phyloP scores from a whole-genome alignment of 2,888 invertebrate species.

The Heliconius aoede region DNA sequence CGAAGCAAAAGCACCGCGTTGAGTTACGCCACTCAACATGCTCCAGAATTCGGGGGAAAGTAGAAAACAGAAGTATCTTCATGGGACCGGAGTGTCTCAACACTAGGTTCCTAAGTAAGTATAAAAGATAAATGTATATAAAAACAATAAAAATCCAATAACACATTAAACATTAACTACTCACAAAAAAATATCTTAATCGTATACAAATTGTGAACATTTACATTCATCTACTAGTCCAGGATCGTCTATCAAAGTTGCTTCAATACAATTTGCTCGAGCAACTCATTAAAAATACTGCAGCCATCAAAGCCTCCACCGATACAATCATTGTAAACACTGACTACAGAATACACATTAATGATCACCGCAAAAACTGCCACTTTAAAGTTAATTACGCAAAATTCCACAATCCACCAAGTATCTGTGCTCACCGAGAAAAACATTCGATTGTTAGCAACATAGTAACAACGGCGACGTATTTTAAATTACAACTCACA shows the following conservation, averaged over 20 bases:
- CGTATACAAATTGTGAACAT: too few species aligned
- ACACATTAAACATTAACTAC: too few species aligned
- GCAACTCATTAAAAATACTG: conserved; percentile 67
- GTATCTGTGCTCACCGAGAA: conserved; percentile 51
- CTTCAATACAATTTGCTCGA: conserved; percentile 14
- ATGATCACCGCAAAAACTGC: conserved; percentile 74
- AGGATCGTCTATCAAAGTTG: conserved; percentile 10
- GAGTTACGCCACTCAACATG: too few species aligned
- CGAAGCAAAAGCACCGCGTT: too few species aligned
- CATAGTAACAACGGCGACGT: conserved; percentile 54
- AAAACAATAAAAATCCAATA: too few species aligned
- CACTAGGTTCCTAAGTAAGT: too few species aligned
- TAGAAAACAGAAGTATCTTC: too few species aligned
- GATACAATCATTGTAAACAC: conserved; percentile 52
- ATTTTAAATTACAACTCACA: conserved; percentile 24
- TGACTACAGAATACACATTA: conserved; percentile 58
- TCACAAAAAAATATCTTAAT: too few species aligned
- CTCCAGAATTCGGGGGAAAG: too few species aligned
- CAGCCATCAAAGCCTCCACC: conserved; percentile 57
- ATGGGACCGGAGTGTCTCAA: too few species aligned
- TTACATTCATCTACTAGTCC: conserved; percentile 7
- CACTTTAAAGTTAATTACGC: conserved; percentile 76
- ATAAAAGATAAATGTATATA: too few species aligned
- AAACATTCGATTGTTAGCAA: conserved; percentile 61
- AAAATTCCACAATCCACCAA: conserved; percentile 74